Base-by-base conservation (phyloP, 2,888 invertebrate genomes). In the Andricus curvator region DNA sequence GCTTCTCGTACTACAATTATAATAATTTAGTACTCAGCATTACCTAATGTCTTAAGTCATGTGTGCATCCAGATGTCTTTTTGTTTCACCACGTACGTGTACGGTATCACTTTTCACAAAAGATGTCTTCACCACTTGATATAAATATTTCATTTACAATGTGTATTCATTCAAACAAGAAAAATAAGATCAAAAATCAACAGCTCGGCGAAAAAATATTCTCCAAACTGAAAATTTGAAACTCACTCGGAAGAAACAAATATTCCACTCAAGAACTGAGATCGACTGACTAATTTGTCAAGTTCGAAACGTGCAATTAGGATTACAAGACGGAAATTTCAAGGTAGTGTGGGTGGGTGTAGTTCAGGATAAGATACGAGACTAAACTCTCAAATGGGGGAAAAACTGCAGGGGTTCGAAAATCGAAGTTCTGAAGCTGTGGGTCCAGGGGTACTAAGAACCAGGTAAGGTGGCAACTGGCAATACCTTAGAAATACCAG, bases 1-100 rank as follows among this genome's bases (percentile, higher is more conserved):
- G 74, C 20, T 48, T 74, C 56, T 74, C 29, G 33, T 25, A 74
- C 33, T 74, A 48, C 25, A 74, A 56, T 56, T 56, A 74, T 74
- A 56, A 74, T 56, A 74, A n/a, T 33, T 48, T 13, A 44, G 29
- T 11, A 70, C 44, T 70, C 74, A 74, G 56, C 74, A 74, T 74
- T 51, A 51, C 56, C n/a, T 33, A 44, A 13, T 44, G 41, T 13
- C 41, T 13, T 11, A n/a, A 20, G 20, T 66, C 37, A n/a, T 20
- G 20, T 37, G 66, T 9, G 66, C 37, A 66, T 51, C 29, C 29
- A 70, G 70, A 20, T 25, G 25, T 70, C 29, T 48, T 44, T 68
- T 41, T 17, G 33, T 48, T 48, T 44, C 70, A 6, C 60, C 22
- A 60, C 60, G 60, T 60, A 60, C 22, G 60, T 20, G 20, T 8